phyloP scores from a whole-genome alignment of 2,888 invertebrate species.

The Andricus curvator region DNA sequence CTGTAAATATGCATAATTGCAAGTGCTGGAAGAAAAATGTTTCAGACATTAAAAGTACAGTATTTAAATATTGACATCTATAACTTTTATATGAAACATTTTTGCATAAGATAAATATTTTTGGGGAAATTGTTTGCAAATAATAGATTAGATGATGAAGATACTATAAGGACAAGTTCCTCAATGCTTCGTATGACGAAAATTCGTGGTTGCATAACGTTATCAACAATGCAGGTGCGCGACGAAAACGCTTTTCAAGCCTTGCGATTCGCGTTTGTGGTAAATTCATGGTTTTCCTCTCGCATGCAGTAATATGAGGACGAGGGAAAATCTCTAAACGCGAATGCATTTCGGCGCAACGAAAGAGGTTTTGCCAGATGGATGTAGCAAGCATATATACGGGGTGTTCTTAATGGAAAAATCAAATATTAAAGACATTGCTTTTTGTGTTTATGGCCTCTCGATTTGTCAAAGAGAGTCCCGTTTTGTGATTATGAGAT shows the following conservation, averaged over 20 bases:
- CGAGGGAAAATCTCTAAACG: slow-evolving; percentile 27
- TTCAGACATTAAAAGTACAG: no score
- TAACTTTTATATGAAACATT: no score
- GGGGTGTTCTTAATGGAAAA: slow-evolving; percentile 32
- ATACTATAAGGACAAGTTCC: background rate
- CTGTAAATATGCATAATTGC: no score
- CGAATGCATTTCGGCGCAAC: slow-evolving; percentile 29
- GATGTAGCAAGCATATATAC: background rate
- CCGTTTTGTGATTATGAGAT: slow-evolving; percentile 19
- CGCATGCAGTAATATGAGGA: slow-evolving; percentile 10
- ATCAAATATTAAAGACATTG: slow-evolving; percentile 34
- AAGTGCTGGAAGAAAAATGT: no score
- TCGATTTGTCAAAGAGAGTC: slow-evolving; percentile 31
- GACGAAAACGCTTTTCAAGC: background rate
- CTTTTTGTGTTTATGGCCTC: slow-evolving; percentile 1
- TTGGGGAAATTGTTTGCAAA: background rate
- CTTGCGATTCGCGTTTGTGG: background rate
- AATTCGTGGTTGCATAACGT: background rate
- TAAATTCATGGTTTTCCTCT: slow-evolving; percentile 5
- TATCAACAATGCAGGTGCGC: background rate
- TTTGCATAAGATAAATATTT: no score
- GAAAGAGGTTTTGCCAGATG: slow-evolving; percentile 34
- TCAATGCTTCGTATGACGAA: background rate
- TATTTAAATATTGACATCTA: no score
- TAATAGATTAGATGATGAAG: background rate